These are phyloP conservation scores for Drosophila auraria DNA, from an alignment of 1,140 invertebrate genomes.

Conservation along the genomic window DNA sequence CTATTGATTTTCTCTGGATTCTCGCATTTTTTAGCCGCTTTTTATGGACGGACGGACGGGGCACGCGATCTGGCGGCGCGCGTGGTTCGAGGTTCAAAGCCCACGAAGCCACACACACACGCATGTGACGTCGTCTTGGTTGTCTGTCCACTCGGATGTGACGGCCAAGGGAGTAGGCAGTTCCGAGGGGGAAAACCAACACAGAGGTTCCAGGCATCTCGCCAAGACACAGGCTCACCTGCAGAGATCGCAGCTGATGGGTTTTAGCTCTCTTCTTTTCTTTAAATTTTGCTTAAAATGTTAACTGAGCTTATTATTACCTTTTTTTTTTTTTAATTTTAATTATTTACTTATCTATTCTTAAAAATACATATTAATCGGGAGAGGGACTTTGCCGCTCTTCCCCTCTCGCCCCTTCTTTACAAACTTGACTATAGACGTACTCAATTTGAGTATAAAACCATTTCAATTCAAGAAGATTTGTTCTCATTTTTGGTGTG, in stretches of 20 bases:
- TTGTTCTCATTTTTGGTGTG: too few relatives aligned
- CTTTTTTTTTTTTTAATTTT: too few relatives aligned
- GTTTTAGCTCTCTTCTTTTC: too few relatives aligned
- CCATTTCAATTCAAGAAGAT: too few relatives aligned
- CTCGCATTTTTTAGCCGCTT: slow-evolving; percentile 16
- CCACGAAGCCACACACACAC: slow-evolving; percentile 30
- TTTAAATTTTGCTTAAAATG: too few relatives aligned
- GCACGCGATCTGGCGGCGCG: slow-evolving; percentile 49
- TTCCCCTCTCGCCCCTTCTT: too few relatives aligned
- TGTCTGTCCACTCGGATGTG: slow-evolving; percentile 59
- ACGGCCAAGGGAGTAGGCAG: slow-evolving; percentile 18
- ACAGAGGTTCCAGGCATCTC: background rate
- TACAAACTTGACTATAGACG: too few relatives aligned
- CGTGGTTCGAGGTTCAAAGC: slow-evolving; percentile 16
- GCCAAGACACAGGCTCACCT: background rate
- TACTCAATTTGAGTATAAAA: too few relatives aligned
- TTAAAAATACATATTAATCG: too few relatives aligned
- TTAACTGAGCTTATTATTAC: too few relatives aligned
- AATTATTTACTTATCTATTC: too few relatives aligned
- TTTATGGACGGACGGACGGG: slow-evolving; percentile 10
- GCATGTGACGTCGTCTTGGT: slow-evolving; percentile 48
- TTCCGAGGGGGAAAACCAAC: background rate
- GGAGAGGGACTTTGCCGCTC: too few relatives aligned
- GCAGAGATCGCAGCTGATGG: background rate
- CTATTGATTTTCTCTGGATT: slow-evolving; percentile 52